Evolutionary conservation across 1,140 invertebrate genomes (phyloP).

Genomic region (Caenorhabditis briggsae): DNA sequence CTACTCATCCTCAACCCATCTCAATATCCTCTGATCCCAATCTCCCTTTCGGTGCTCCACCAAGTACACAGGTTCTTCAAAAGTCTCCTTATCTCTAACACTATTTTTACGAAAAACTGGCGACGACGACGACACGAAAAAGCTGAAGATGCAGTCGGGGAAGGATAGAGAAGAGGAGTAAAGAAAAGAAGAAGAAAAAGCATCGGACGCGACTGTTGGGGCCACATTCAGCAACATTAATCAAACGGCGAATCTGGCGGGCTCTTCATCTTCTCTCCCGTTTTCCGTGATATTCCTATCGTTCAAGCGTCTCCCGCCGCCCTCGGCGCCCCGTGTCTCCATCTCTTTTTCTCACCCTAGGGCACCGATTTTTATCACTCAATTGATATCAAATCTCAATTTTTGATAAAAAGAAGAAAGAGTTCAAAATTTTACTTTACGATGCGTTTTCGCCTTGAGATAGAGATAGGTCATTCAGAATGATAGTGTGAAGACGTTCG

Average conservation of each 20-base stretch:
- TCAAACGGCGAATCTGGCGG: slow-evolving; percentile 55
- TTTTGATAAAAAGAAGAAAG: slow-evolving; percentile 27
- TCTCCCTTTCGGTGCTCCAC: slow-evolving; percentile 12
- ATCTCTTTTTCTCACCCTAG: slow-evolving; percentile 52
- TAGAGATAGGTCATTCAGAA: neutral
- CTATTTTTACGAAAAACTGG: slow-evolving; percentile 13
- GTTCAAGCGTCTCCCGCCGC: slow-evolving; percentile 36
- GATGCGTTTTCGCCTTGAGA: neutral
- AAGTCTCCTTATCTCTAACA: slow-evolving; percentile 28
- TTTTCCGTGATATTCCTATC: slow-evolving; percentile 54
- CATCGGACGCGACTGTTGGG: slow-evolving; percentile 53
- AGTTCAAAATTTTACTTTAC: slow-evolving; percentile 44
- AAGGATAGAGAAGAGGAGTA: neutral
- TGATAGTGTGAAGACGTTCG: too few species aligned
- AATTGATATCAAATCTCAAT: slow-evolving; percentile 51
- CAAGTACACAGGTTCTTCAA: slow-evolving; percentile 49
- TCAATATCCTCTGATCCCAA: neutral
- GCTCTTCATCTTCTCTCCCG: slow-evolving; percentile 52
- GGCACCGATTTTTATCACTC: slow-evolving; percentile 53
- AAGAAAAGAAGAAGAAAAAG: slow-evolving; percentile 38
- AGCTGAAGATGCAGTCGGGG: slow-evolving; percentile 34
- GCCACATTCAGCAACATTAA: slow-evolving; percentile 56
- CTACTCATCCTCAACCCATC: neutral
- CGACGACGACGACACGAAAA: slow-evolving; percentile 27
- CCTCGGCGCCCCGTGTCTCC: slow-evolving; percentile 30